These are phyloP conservation scores for Hapalemur alaotrensis DNA, from an alignment of 2,797 vertebrate species.

Conservation along the genomic window DNA sequence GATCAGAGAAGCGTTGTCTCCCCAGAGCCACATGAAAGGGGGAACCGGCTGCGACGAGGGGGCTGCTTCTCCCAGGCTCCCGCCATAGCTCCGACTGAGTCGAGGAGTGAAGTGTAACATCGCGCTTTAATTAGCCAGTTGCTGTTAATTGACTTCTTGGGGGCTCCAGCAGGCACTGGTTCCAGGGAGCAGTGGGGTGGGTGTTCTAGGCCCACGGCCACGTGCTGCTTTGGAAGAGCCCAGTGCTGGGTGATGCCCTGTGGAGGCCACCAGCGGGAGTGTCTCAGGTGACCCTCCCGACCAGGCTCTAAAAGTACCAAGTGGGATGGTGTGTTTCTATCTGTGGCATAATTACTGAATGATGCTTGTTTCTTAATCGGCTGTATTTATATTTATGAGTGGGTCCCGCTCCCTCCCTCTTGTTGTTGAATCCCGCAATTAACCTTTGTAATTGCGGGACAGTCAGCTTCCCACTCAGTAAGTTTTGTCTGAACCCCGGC, in stretches of 20 bases:
- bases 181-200: background rate
- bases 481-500: background rate
- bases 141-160: constrained; percentile 64
- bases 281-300: background rate
- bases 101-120: constrained; percentile 63
- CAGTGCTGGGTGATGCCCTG: background rate
- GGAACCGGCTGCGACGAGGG: constrained; percentile 63
- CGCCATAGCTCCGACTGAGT: constrained; percentile 67
- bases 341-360: constrained; percentile 64
- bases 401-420: constrained; percentile 33
- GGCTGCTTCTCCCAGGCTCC: constrained; percentile 65
- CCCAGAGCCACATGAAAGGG: constrained; percentile 83
- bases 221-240: background rate
- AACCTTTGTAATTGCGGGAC: constrained; percentile 66
- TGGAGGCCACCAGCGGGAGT: background rate
- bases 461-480: constrained; percentile 54
- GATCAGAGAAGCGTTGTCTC: constrained; percentile 74
- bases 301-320: background rate
- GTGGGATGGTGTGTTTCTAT: constrained; percentile 64
- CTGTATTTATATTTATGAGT: constrained; percentile 76
- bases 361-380: constrained; percentile 70
- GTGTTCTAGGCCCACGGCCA: background rate
- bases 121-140: constrained; percentile 82
- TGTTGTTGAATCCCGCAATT: constrained; percentile 70
- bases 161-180: background rate